Percentiles rank a stretch among this genome's conserved stretches.
Evolutionary conservation across 2,888 invertebrate species (phyloP).

Genomic region (Mycalesis mineus): DNA sequence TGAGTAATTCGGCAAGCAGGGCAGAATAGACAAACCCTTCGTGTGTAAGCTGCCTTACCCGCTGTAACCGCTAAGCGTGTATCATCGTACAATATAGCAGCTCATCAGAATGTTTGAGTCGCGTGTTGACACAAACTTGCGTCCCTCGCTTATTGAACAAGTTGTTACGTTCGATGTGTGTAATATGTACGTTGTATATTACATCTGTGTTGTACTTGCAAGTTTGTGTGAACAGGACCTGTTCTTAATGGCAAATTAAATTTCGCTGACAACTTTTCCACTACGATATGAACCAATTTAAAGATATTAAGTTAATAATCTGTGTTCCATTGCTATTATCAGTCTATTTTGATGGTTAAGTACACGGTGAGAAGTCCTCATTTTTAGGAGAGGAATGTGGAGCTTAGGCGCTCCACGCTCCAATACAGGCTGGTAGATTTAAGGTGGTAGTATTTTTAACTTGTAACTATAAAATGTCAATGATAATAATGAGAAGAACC

Average conservation of each 20-base stretch:
- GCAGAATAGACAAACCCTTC: background rate
- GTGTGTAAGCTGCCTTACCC: background rate
- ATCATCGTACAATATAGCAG: constrained; percentile 31
- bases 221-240: constrained; percentile 10
- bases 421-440: too few species aligned
- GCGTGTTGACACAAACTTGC: constrained; percentile 36
- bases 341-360: too few species aligned
- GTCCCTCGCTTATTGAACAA: constrained; percentile 38
- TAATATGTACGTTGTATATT: constrained; percentile 4
- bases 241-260: background rate
- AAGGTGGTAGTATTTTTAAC: too few species aligned
- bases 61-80: background rate
- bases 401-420: too few species aligned
- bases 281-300: background rate
- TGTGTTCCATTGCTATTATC: too few species aligned
- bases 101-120: constrained; percentile 40
- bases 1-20: too few species aligned
- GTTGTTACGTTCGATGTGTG: constrained; percentile 31
- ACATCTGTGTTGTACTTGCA: constrained; percentile 7
- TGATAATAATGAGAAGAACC: too few species aligned
- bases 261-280: background rate
- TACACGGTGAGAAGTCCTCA: too few species aligned
- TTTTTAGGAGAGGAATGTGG: too few species aligned
- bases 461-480: too few species aligned
- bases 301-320: too few species aligned